Base-by-base conservation (phyloP, 2,797 vertebrate genomes). In the Brotogeris chrysoptera region DNA sequence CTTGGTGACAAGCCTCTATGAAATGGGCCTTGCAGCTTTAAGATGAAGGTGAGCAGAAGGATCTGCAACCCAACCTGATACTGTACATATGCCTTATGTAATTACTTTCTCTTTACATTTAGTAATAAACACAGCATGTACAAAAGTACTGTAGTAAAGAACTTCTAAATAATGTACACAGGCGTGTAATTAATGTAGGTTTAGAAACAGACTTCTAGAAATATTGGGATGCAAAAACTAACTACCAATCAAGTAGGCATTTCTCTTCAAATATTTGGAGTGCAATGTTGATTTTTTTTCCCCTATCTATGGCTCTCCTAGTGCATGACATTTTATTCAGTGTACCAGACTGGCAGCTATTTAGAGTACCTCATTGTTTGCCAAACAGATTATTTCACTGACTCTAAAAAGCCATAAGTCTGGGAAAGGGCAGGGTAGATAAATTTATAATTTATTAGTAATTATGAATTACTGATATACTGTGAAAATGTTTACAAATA, bases 51-150 rank as follows among this genome's bases (percentile, higher is more conserved):
- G 92, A 97, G 93, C 96, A 90, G 66, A 96, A 86, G 77, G 50
- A 63, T 91, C 94, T 95, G 95, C 94, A 91, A 52, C 61, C 91
- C 88, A 91, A 87, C 92, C 86, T 28, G n/a, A 95, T 90, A 93
- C 96, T 99, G 98, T 99, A 99, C 97, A 99, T 99, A 98, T 98
- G 98, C 98, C 98, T 99, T 99, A 98, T 98, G 97, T 98, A 98
- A 98, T 96, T 96, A 98, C 97, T 97, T 98, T 98, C 98, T 98
- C 97, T 98, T 98, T 97, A 91, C 96, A 97, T 98, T 98, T 98
- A 98, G 97, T 98, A 97, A 98, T 98, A 98, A 97, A 96, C 84
- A 95, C 97, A 96, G 99, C 99, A 99, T 99, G 99, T 99, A 99
- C 98, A 98, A 98, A 98, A 97, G 97, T 98, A 97, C 97, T 97